Evolutionary conservation across 1,140 invertebrate genomes (phyloP).

Genomic region (Adelges cooleyi): DNA sequence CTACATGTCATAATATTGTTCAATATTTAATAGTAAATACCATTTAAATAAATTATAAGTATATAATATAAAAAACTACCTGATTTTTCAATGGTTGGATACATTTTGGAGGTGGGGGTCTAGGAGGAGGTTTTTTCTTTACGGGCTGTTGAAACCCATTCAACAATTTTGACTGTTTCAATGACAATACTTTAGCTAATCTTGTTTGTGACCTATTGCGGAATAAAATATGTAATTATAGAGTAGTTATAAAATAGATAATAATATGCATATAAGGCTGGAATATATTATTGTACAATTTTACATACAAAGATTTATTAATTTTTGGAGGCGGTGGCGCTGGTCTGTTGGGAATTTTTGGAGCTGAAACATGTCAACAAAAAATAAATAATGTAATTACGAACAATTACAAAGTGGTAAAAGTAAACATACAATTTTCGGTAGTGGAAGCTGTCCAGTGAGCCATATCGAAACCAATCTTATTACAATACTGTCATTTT

Average conservation of each 20-base stretch:
- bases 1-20: too few species aligned
- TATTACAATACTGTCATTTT: background rate
- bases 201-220: slow-evolving; percentile 1
- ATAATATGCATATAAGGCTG: background rate
- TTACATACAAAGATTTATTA: slow-evolving; percentile 11
- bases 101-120: slow-evolving; percentile 44
- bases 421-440: background rate
- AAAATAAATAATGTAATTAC: background rate
- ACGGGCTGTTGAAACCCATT: slow-evolving; percentile 4
- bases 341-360: slow-evolving; percentile 39
- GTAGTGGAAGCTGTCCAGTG: slow-evolving; percentile 12
- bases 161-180: slow-evolving; percentile 11
- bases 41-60: too few species aligned
- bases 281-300: background rate
- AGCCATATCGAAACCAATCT: background rate
- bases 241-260: background rate
- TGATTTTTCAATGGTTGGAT: slow-evolving; percentile 9
- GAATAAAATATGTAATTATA: background rate
- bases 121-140: slow-evolving; percentile 43
- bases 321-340: slow-evolving; percentile 37
- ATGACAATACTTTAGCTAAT: slow-evolving; percentile 2
- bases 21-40: too few species aligned
- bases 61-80: too few species aligned
- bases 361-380: slow-evolving; percentile 28
- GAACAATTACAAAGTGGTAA: background rate